phyloP scores from a whole-genome alignment of 2,888 invertebrate genomes.

The Mesochorus sp. region DNA sequence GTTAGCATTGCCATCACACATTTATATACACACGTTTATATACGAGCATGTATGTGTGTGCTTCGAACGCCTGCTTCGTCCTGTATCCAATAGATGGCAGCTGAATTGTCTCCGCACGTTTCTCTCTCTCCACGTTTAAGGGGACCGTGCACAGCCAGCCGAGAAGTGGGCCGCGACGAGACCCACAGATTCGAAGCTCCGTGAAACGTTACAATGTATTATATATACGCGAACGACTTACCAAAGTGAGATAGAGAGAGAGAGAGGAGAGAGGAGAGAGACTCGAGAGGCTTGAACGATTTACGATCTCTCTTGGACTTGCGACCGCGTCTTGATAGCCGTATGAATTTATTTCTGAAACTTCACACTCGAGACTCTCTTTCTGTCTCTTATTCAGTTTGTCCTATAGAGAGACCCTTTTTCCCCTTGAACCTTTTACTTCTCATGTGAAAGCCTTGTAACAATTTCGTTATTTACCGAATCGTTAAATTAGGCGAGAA shows the following conservation, averaged over 20 bases:
- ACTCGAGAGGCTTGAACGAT: slow-evolving; percentile 43
- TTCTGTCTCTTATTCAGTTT: neutral
- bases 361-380: slow-evolving; percentile 16
- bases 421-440: slow-evolving; percentile 31
- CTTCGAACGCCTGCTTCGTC: slow-evolving; percentile 70
- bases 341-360: slow-evolving; percentile 55
- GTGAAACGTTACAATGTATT: neutral
- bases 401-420: neutral
- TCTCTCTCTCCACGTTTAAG: slow-evolving; percentile 28
- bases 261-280: neutral
- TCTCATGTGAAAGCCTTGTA: slow-evolving; percentile 24
- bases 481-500: slow-evolving; percentile 10
- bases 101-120: slow-evolving; percentile 78
- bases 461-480: slow-evolving; percentile 21
- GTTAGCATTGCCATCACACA: slow-evolving; percentile 9
- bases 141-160: slow-evolving; percentile 38
- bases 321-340: slow-evolving; percentile 25
- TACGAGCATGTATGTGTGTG: slow-evolving; percentile 37
- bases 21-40: neutral
- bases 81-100: slow-evolving; percentile 80
- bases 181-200: slow-evolving; percentile 29
- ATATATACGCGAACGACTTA: slow-evolving; percentile 13
- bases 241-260: neutral
- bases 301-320: slow-evolving; percentile 55
- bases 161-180: slow-evolving; percentile 55